Base-by-base conservation (phyloP, 2,888 invertebrate species). In the Gryllus longicercus region DNA sequence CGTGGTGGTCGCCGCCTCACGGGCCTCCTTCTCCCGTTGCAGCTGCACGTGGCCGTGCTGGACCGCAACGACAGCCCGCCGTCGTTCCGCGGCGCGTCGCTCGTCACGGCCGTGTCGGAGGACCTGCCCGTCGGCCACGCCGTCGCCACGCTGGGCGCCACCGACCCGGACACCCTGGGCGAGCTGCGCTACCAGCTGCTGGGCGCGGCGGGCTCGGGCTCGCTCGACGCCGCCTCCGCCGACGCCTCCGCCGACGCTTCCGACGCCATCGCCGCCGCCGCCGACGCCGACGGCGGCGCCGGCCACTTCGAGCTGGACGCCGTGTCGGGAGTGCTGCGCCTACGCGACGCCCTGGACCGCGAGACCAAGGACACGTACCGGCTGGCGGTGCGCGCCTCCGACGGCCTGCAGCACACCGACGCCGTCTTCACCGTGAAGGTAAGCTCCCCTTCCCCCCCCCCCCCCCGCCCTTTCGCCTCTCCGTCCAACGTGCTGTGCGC, bases 1-100 rank as follows among this genome's bases (percentile, higher is more conserved):
- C 21, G 21, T 21, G 23, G 78, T 14, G 23, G 51, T 1, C 14
- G 74, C 14, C 23, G 25, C 76, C 76, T 21, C 51, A 51, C 38
- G 8, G 38, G 38, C 38, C 74, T 38, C 50, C 49, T 16, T 50
- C 50, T 23, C 50, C 21, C 74, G 75, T 91, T 91, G 49, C 92
- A 97, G 96, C 94, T 96, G 84, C 92, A 92, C 87, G 92, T 97
- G 84, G 92, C 92, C 81, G 93, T 97, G 79, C 87, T 95, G 86
- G 98, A 98, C 88, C 94, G 94, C 88, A 98, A 98, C 87, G 98
- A 98, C 89, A 96, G 95, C 85, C 96, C 97, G n/a, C 98, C 98
- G 5, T 91, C 93, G 80, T 96, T 96, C 89, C 92, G 91, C 84
- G 92, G 93, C 82, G 77, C 93, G 63, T 93, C 93, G 21, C 88